phyloP scores from a whole-genome alignment of 2,113 vertebrate species.

The Sinocyclocheilus anshuiensis region DNA sequence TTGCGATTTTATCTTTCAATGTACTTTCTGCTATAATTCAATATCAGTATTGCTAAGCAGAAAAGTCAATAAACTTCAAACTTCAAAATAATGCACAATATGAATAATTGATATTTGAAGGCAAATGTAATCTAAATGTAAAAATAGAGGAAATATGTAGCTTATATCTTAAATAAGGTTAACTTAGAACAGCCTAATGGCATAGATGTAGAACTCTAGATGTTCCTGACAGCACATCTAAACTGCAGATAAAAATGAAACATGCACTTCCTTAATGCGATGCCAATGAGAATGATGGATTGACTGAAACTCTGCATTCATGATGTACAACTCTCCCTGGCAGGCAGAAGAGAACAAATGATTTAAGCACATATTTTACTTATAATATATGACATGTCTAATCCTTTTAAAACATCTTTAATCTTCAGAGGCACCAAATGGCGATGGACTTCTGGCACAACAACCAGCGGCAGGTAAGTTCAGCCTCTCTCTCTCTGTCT shows the following conservation, averaged over 20 bases:
- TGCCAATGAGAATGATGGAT: constrained; percentile 28
- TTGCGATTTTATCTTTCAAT: no score
- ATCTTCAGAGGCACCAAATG: constrained; percentile 77
- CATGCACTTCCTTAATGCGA: not conserved
- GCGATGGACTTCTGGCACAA: constrained; percentile 75
- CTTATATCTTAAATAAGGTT: not conserved
- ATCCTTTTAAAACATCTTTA: constrained; percentile 39
- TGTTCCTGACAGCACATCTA: constrained; percentile 17
- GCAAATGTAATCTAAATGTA: not conserved
- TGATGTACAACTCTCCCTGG: constrained; percentile 23
- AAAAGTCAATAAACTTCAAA: no score
- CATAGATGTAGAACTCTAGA: not conserved
- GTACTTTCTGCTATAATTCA: no score
- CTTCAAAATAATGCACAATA: no score
- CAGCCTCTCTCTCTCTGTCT: not conserved
- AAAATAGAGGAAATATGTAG: not conserved
- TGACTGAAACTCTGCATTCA: not conserved
- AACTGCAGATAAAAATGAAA: constrained; percentile 18
- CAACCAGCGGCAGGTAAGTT: constrained; percentile 75
- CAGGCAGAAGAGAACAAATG: constrained; percentile 16
- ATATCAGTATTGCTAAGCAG: no score
- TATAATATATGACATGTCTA: constrained; percentile 21
- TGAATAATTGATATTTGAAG: no score
- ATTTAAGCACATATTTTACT: constrained; percentile 32
- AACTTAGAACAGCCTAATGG: not conserved